phyloP scores from a whole-genome alignment of 2,113 vertebrate species.

The Mirounga angustirostris region DNA sequence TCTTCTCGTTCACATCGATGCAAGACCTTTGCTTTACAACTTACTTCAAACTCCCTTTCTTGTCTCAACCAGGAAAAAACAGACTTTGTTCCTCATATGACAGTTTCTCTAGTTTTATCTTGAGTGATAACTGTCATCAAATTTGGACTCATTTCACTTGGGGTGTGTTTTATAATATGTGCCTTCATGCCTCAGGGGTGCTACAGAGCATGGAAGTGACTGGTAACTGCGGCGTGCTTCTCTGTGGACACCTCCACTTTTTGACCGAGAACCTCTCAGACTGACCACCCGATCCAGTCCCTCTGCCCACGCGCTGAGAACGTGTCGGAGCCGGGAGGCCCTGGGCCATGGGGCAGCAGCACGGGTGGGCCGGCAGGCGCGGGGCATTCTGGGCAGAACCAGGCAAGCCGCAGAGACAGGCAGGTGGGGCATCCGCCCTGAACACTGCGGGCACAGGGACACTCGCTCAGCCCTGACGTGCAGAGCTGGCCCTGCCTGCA shows the following conservation, averaged over 20 bases:
- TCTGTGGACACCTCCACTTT: fast-evolving
- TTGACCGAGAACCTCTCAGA: neutral
- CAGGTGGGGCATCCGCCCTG: neutral
- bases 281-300: too few relatives aligned
- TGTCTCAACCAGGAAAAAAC: neutral
- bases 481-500: fast-evolving
- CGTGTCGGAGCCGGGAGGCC: neutral
- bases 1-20: fast-evolving
- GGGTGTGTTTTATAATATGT: neutral
- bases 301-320: neutral
- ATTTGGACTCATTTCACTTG: neutral
- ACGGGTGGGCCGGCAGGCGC: fast-evolving
- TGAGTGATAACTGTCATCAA: neutral
- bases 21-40: neutral
- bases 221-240: fast-evolving
- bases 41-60: neutral
- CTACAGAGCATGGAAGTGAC: neutral
- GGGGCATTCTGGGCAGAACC: neutral
- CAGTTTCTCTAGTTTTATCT: neutral
- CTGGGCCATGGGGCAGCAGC: fast-evolving
- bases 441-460: neutral
- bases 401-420: neutral
- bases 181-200: neutral
- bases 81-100: neutral
- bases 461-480: neutral